Evolutionary conservation across 2,888 invertebrate species (phyloP), one percentile per base, ranked within the genome.

Genomic region (Rhogogaster chlorosoma): DNA sequence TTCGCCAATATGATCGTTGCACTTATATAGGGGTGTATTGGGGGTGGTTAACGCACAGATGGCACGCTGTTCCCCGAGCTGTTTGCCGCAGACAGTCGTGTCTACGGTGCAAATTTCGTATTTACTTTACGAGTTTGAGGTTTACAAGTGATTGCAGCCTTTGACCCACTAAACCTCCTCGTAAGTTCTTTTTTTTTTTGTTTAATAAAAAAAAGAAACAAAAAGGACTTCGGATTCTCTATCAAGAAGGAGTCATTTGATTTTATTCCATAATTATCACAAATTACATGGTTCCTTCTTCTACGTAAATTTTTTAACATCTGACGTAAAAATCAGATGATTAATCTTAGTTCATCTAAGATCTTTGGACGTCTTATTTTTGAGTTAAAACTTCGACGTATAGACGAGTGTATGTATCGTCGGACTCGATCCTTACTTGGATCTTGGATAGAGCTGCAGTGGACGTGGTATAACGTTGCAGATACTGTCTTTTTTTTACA

Each of bases 31-130:
- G 86, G 85, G 73, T 84, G 87, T 80, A 84, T 86, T 84, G 45
- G 83, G 83, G 83, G 45, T 67, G 83, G 67, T 45, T 45, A 29
- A 36, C 87, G 91, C 92, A 89, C 92, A 92, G 92, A 92, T 92
- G 92, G 92, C 88, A 90, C 92, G 89, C 90, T 89, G 91, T 91
- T 92, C 92, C 42, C 77, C 45, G 83, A 67, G 29, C 83, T 83
- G 45, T 83, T 38, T 83, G 49, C 70, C 15, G 18, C 64, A 83
- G 67, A 49, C 83, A 64, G 42, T 36, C 38, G 42, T 70, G 70
- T 67, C 80, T 80, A 80, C 80, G 80, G 80, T 80, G 80, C 80
- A 26, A 80, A 38, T 80, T 64, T 83, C 29, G 12, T 83, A 83
- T 83, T 83, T 49, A 49, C 83, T 49, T n/a, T 49, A 32, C 18